Base-by-base conservation (phyloP, 2,797 vertebrate species). In the Anomalospiza imberbis region DNA sequence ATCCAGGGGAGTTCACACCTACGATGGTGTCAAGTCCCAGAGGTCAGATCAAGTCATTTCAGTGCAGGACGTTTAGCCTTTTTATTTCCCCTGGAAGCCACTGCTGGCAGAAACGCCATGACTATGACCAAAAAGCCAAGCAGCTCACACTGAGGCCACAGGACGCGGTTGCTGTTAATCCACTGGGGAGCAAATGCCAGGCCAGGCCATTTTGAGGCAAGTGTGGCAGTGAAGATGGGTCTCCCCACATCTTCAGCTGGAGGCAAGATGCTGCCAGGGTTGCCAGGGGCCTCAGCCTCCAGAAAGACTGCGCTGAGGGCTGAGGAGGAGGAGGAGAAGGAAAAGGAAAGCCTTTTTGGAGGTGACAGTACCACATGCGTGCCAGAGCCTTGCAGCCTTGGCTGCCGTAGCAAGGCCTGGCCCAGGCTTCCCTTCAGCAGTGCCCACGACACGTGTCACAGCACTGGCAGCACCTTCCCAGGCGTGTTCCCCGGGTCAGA, bases 1-100 rank as follows among this genome's bases (percentile, higher is more conserved):
- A 73, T 62, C 60, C 11, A 4, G 14, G 19, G 5, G 6, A 86
- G 48, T 45, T 86, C 54, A 72, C 29, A 57, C 7, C 57, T 71
- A 36, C 0, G 0, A 79, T 3, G 32, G 14, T 81, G 26, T 38
- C 54, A 53, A 36, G 47, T 86, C 62, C 44, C 1, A 0, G 17
- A 94, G 83, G 70, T 90, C 93, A 95, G 34, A 55, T 81, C 31
- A 88, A 96, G 90, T 53, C 62, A 93, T 87, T 89, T 90, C 95
- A 91, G 80, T 0, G 2, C 45, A 94, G 55, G 36, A 76, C 0
- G 0, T 48, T 45, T 16, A 20, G 48, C 21, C 25, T 54, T 54
- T 86, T 54, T 38, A 6, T 60, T 79, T 84, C 18, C 25, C 38
- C 70, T 63, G 66, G 36, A 81, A 85, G 65, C 26, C 45, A 58